Evolutionary conservation across 2,113 vertebrate species (phyloP), one percentile per base, ranked within the genome.

Genomic region (Embiotoca jacksoni): DNA sequence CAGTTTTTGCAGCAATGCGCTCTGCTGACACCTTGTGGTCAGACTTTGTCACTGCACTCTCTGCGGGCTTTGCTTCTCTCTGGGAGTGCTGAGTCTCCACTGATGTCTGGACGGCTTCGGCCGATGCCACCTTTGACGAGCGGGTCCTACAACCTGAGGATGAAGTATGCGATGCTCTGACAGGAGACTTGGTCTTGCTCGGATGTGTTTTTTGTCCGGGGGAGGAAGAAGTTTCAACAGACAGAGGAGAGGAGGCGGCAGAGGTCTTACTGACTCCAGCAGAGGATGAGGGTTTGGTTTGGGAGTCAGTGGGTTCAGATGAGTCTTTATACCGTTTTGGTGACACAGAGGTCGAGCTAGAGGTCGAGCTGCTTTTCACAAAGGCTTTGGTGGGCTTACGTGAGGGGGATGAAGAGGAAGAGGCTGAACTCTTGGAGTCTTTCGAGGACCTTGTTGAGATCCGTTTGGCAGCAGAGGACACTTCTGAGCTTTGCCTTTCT

Each of bases 21-120:
- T 85, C 73, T 75, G 61, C 71, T 74, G 76, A 78, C 71, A 57
- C 77, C 3, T 10, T 67, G 67, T 86, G 85, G 74, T 47, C 61
- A 32, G 74, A 71, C 36, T 11, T n/a, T 3, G n/a, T 7, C 16
- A 56, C 66, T 71, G 39, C 67, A 6, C n/a, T 7, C 39, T 69
- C 39, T 7, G 10, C 9, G n/a, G 7, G 16, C 70, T 57, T 77
- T 2, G 15, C 7, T 31, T 58, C 63, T 49, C 6, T 35, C 13
- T 52, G 36, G 0, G 0, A 30, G 33, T 67, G 14, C 33, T 30
- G 10, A 31, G 23, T 23, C 23, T 23, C 23, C 23, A 23, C 23
- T 23, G 23, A 23, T 23, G 23, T 23, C 23, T 23, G 23, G 23
- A 23, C 56, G 6, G 36, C 47, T 32, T 10, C 57, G 36, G 60